phyloP scores from a whole-genome alignment of 1,140 invertebrate genomes.

The Diabrotica undecimpunctata region DNA sequence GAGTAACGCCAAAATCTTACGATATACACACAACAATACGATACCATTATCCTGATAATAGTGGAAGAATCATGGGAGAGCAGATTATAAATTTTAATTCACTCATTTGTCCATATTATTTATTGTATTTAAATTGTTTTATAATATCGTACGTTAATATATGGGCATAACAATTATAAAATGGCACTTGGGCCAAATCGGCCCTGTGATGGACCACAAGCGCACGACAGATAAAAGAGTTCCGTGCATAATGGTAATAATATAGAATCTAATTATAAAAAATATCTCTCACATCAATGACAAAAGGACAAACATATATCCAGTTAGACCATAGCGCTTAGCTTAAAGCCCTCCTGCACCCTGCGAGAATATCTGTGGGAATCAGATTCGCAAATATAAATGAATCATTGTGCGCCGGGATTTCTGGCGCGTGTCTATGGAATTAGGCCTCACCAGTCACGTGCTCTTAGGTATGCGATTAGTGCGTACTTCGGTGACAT shows the following conservation, averaged over 20 bases:
- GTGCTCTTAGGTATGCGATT: slow-evolving; percentile 39
- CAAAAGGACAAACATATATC: slow-evolving; percentile 21
- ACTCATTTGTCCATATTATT: too few relatives aligned
- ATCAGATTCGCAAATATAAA: slow-evolving; percentile 34
- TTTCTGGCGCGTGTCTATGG: slow-evolving; percentile 31
- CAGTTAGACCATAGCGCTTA: not conserved
- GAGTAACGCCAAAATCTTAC: too few relatives aligned
- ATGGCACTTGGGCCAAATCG: not conserved
- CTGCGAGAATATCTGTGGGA: slow-evolving; percentile 33
- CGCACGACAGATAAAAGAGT: not conserved
- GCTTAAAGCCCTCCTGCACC: not conserved
- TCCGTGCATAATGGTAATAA: slow-evolving; percentile 23
- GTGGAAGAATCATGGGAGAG: too few relatives aligned
- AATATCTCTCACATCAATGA: slow-evolving; percentile 33
- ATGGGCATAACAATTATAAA: too few relatives aligned
- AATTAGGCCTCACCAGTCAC: slow-evolving; percentile 29
- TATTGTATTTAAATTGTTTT: too few relatives aligned
- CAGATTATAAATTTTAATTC: too few relatives aligned
- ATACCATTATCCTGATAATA: too few relatives aligned
- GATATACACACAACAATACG: too few relatives aligned
- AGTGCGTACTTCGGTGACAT: slow-evolving; percentile 34
- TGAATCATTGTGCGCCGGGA: slow-evolving; percentile 36
- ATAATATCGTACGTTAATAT: too few relatives aligned
- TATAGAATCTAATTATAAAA: slow-evolving; percentile 36
- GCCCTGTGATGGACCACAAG: not conserved